Base-by-base conservation (phyloP, 1,140 invertebrate genomes). In the Calephelis nemesis region DNA sequence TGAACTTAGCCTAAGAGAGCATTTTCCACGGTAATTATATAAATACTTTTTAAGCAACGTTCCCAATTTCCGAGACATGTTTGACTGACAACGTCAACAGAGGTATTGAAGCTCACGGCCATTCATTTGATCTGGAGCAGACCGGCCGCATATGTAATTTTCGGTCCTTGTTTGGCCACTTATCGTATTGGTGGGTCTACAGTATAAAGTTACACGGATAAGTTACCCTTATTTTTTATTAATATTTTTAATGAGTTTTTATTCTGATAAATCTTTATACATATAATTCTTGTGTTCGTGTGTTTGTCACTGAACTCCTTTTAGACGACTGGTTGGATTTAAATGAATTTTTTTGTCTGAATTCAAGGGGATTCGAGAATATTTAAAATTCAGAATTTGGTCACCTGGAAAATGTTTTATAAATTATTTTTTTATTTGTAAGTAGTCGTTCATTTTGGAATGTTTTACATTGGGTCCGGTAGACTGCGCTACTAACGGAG, bases 111-210 rank as follows among this genome's bases (percentile, higher is more conserved):
- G 30, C 54, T 11, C 39, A 39, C 39, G 54, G 70, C 66, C 65
- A 65, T 76, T 77, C 78, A 81, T 85, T 87, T 85, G 81, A 87
- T 82, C 83, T 85, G 84, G 83, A 85, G 83, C 54, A 60, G 54
- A n/a, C 30, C 39, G 54, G 39, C 54, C 84, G 77, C 65, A 63
- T 71, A 66, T 68, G 73, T 66, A 73, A 75, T 73, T 78, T 80
- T 68, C 48, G 48, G 70, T 69, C 66, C 73, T 68, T 69, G 71
- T 78, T 81, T 73, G 69, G 62, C 73, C 75, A 79, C 75, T 79
- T 74, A 75, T 71, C 72, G 66, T 64, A 63, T 74, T 71, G 64
- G 72, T 74, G 64, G 76, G 79, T 70, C 58, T 49, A 71, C 52
- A 39, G 52, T 39, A 9, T 58, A 58, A 30, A 58, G 10, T 60